These are phyloP conservation scores for Frankliniella fusca DNA, from an alignment of 2,888 invertebrate species.

Conservation along the genomic window DNA sequence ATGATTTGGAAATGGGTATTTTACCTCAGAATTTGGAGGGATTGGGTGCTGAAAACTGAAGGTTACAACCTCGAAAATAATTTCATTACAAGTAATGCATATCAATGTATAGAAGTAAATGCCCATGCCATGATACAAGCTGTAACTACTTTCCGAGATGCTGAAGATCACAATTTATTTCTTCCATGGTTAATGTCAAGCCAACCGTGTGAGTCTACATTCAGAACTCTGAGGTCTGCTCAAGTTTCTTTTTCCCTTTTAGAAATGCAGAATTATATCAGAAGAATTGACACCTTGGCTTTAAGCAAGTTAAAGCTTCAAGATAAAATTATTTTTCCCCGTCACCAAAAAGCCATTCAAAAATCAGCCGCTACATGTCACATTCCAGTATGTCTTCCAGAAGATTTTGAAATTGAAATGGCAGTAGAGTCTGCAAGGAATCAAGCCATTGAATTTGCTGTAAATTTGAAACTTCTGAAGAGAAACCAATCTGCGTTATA, in stretches of 20 bases:
- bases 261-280: background rate
- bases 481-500: too few species aligned
- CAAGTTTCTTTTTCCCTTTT: background rate
- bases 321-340: too few species aligned
- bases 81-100: conserved; percentile 39
- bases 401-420: too few species aligned
- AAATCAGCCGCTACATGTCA: background rate
- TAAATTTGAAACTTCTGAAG: too few species aligned
- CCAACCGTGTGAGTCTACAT: conserved; percentile 29
- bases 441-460: too few species aligned
- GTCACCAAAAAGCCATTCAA: too few species aligned
- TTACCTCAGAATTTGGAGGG: conserved; percentile 38
- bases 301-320: background rate
- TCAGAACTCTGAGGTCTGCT: background rate
- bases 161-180: conserved; percentile 27
- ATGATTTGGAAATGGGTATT: conserved; percentile 39
- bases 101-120: conserved; percentile 38
- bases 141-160: conserved; percentile 28
- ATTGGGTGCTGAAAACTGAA: conserved; percentile 36
- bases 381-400: too few species aligned
- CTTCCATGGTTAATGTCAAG: conserved; percentile 27
- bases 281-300: conserved; percentile 19
- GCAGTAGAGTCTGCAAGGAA: too few species aligned
- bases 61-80: conserved; percentile 38
- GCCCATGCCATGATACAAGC: conserved; percentile 36